Evolutionary conservation across 2,797 vertebrate genomes (phyloP).

Genomic region (Gymnothorax javanicus): DNA sequence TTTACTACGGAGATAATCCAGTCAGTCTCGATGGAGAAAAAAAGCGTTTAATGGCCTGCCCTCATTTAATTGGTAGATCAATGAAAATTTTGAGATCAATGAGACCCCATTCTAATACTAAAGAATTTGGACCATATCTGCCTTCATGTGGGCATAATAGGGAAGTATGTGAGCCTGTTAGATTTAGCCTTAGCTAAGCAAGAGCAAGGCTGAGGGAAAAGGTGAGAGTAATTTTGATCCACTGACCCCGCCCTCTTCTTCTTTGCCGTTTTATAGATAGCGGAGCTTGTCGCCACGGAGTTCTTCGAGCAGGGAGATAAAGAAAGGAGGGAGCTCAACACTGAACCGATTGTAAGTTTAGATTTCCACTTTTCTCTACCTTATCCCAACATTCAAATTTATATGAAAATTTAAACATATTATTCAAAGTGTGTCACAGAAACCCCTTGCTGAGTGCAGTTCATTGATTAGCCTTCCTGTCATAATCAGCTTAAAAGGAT

Average conservation of each 20-base stretch:
- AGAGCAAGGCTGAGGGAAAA: neutral
- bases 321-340: conserved; percentile 90
- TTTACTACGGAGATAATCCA: neutral
- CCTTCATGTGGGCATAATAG: neutral
- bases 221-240: neutral
- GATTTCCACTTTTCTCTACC: neutral
- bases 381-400: neutral
- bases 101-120: neutral
- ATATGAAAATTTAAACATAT: neutral
- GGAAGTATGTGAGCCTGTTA: neutral
- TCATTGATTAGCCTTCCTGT: neutral
- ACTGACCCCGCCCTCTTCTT: neutral
- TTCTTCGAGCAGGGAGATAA: conserved; percentile 98
- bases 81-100: too few relatives aligned
- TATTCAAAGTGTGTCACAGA: neutral
- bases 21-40: neutral
- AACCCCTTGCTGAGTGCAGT: neutral
- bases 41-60: too few relatives aligned
- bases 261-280: conserved; percentile 77
- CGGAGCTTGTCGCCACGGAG: conserved; percentile 93
- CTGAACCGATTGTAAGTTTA: conserved; percentile 89
- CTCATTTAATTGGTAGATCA: too few relatives aligned
- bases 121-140: neutral
- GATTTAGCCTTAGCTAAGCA: conserved; percentile 17
- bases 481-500: neutral